phyloP scores from a whole-genome alignment of 1,140 invertebrate species.

The Drosophila ananassae region DNA sequence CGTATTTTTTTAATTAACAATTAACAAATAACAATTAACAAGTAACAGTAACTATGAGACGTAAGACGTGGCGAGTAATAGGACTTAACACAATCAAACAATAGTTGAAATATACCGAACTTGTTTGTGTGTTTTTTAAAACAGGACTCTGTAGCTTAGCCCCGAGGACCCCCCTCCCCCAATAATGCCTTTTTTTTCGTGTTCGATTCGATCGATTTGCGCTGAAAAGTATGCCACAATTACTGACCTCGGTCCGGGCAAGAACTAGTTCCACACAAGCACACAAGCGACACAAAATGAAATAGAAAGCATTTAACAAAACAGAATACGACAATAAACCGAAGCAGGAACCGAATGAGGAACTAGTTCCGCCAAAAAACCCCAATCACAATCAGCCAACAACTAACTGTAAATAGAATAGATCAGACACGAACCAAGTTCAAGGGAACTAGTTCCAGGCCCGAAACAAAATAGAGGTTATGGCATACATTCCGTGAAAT shows the following conservation, averaged over 20 bases:
- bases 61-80: constrained; percentile 8
- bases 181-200: constrained; percentile 26
- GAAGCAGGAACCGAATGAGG: neutral
- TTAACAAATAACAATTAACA: constrained; percentile 8
- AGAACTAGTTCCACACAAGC: constrained; percentile 30
- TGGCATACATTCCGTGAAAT: constrained; percentile 9
- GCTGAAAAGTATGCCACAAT: constrained; percentile 18
- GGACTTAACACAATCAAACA: constrained; percentile 48
- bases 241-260: neutral
- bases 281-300: neutral
- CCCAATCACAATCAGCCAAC: constrained; percentile 19
- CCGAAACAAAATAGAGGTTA: neutral
- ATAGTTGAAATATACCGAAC: constrained; percentile 29
- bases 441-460: constrained; percentile 20
- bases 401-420: constrained; percentile 30
- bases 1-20: constrained; percentile 49
- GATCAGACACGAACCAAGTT: constrained; percentile 19
- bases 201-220: constrained; percentile 2
- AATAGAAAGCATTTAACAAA: constrained; percentile 34
- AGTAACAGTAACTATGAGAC: constrained; percentile 37
- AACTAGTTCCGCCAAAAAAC: constrained; percentile 17
- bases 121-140: too few species aligned
- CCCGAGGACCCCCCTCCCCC: too few species aligned
- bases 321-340: constrained; percentile 51
- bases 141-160: neutral